Conservation (phyloP, 2,113 vertebrate species). For the Pelecanoides urinatrix region DNA sequence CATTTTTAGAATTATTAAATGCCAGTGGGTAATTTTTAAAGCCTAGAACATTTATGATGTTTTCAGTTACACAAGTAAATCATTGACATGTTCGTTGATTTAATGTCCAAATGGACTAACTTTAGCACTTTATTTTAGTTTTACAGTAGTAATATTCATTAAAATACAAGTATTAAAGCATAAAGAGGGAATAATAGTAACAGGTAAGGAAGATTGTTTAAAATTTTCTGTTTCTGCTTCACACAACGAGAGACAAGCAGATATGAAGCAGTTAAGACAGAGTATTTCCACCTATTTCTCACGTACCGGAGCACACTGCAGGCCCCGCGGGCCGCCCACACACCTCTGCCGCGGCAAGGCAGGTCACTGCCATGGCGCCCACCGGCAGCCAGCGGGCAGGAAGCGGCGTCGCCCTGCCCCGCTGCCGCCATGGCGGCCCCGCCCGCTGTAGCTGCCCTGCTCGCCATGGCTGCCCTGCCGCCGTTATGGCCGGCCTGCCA, state of each 20-base stretch:
- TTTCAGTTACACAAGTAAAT: background rate
- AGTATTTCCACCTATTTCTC: background rate
- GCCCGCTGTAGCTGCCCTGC: too few relatives aligned
- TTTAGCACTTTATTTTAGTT: background rate
- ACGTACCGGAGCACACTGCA: fast-evolving
- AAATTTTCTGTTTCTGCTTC: background rate
- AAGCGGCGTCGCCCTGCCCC: background rate
- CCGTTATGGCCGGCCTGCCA: too few relatives aligned
- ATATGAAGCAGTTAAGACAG: background rate
- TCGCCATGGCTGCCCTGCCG: too few relatives aligned
- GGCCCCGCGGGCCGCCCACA: background rate
- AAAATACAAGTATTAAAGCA: background rate
- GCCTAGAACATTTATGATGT: background rate
- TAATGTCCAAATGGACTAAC: background rate
- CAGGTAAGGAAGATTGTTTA: background rate
- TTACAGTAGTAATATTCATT: background rate
- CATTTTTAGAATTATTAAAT: background rate
- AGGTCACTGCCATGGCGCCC: background rate
- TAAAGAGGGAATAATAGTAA: background rate
- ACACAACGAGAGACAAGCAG: background rate
- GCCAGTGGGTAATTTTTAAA: background rate
- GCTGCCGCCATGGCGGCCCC: background rate
- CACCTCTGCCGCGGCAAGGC: too few relatives aligned
- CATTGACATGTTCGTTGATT: background rate
- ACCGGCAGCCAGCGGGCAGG: fast-evolving